Evolutionary conservation across 2,797 vertebrate genomes (phyloP), one percentile per base, ranked within the genome.

Genomic region (Cottoperca gobio): DNA sequence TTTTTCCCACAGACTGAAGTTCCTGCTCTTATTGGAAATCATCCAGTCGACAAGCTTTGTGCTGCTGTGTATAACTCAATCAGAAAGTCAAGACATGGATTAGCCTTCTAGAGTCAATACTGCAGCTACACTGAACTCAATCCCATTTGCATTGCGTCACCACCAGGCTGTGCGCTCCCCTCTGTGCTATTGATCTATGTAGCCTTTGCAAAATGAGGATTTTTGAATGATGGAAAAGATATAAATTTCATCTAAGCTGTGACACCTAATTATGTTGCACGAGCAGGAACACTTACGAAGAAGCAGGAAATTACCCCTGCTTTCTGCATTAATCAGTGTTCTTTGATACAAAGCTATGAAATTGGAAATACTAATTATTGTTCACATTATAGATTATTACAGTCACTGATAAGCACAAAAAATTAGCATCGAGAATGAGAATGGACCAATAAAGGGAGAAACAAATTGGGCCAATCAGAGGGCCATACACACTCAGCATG

Each of bases 111-210:
- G 37, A 86, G 79, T 86, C 84, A 60, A 86, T 86, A 82, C 73
- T 70, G 70, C 76, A 61, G 72, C 73, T 75, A 55, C 70, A 68
- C 55, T 69, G 43, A 78, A 80, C 83, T 79, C 76, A 57, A 50
- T 78, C 71, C 70, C 71, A 88, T 86, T 86, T 87, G 78, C 84
- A 84, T 76, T 76, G 71, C 66, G 12, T 72, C 63, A 59, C 31
- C 46, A 40, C 0, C 42, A 40, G 57, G 26, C 75, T 60, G 52
- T 13, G 55, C 4, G 31, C 69, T 39, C 73, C 79, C 75, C 72
- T 66, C 78, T 70, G 78, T 50, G 66, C 72, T 78, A 84, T 87
- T 77, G 86, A 90, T 91, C 73, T 21, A 0, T 37, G 40, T 11
- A 59, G 78, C 55, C 49, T 64, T 59, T 78, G 37, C 70, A 54